Conservation (phyloP, 2,888 invertebrate species). For the Oithona nana region DNA sequence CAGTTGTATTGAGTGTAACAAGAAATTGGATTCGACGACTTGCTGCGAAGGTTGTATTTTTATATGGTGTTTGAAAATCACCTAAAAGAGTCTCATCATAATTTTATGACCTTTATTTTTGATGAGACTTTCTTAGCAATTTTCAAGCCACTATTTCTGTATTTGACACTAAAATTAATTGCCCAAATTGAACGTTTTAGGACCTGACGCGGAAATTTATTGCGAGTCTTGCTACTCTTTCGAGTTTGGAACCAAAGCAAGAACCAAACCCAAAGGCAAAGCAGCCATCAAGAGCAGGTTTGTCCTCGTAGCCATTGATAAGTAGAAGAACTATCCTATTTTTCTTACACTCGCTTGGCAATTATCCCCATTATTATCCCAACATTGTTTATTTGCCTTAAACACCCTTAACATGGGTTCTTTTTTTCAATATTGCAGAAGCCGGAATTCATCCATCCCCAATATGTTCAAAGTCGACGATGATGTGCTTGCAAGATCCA, state of each 20-base stretch:
- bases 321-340: too few relatives aligned
- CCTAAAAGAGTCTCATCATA: too few relatives aligned
- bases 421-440: neutral
- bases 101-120: too few relatives aligned
- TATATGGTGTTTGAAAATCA: too few relatives aligned
- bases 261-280: conserved; percentile 4
- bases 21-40: conserved; percentile 15
- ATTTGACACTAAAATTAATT: too few relatives aligned
- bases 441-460: neutral
- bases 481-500: conserved; percentile 15
- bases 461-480: conserved; percentile 11
- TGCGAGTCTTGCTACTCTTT: conserved; percentile 42
- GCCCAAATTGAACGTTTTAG: too few relatives aligned
- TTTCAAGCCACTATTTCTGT: neutral
- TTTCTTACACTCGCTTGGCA: too few relatives aligned
- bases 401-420: too few relatives aligned
- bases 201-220: conserved; percentile 85
- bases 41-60: conserved; percentile 18
- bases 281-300: neutral
- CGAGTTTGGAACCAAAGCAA: conserved; percentile 7
- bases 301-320: neutral
- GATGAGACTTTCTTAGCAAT: too few relatives aligned
- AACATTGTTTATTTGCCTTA: too few relatives aligned
- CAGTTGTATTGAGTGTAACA: conserved; percentile 15
- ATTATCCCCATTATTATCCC: too few relatives aligned